These are phyloP conservation scores for Hecatera dysodea DNA, from an alignment of 2,888 invertebrate species.

Conservation along the genomic window DNA sequence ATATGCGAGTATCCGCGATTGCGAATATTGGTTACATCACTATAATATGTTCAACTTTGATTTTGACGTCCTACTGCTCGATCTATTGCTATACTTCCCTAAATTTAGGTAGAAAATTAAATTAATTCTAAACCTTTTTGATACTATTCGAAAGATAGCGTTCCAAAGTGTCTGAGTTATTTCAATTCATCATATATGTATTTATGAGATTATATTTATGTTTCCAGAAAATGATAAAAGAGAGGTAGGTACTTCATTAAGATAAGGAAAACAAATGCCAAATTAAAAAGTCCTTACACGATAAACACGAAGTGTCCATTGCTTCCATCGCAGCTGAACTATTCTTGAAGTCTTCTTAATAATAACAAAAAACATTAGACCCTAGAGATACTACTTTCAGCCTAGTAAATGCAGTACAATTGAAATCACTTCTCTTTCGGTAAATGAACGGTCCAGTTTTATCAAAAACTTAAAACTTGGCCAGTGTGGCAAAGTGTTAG, in stretches of 20 bases:
- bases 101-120: too few species aligned
- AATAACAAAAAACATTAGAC: conserved; percentile 21
- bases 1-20: too few species aligned
- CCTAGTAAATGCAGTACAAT: conserved; percentile 47
- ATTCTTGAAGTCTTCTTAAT: conserved; percentile 48
- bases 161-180: too few species aligned
- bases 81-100: too few species aligned
- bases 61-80: too few species aligned
- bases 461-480: conserved; percentile 77
- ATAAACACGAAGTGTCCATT: conserved; percentile 72
- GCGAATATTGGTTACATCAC: too few species aligned
- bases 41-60: too few species aligned
- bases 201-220: background rate
- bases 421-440: conserved; percentile 66
- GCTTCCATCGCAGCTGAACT: conserved; percentile 71
- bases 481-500: conserved; percentile 69
- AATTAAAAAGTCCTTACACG: conserved; percentile 73
- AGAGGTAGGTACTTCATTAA: background rate
- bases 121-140: too few species aligned
- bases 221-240: background rate
- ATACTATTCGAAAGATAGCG: too few species aligned
- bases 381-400: conserved; percentile 29
- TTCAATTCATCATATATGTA: too few species aligned
- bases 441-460: conserved; percentile 68
- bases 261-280: background rate